Conservation (phyloP, 2,888 invertebrate genomes). For the Conomelus anceps region DNA sequence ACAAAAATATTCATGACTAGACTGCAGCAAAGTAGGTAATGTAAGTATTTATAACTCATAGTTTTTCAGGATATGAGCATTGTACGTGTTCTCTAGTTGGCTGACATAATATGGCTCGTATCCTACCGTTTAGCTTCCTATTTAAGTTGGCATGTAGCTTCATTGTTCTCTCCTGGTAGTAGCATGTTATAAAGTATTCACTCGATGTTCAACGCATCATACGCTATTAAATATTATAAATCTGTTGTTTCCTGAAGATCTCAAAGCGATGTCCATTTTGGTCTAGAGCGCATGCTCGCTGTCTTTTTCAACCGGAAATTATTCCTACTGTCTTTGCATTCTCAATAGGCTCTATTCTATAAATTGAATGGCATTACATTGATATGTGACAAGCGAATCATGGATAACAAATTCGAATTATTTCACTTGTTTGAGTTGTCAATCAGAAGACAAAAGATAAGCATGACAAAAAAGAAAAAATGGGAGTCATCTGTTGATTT, state of each 20-base stretch:
- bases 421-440: not conserved
- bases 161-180: not conserved
- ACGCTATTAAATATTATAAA: not conserved
- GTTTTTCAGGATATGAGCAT: not conserved
- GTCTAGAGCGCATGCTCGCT: not conserved
- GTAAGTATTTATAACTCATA: not conserved
- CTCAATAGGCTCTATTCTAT: not conserved
- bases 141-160: not conserved
- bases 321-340: not conserved
- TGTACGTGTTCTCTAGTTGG: not conserved
- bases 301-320: not conserved
- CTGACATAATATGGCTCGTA: not conserved
- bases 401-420: not conserved
- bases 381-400: not conserved
- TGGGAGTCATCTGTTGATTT: too few species aligned
- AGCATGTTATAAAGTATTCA: not conserved
- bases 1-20: too few species aligned
- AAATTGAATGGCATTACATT: not conserved
- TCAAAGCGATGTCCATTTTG: not conserved
- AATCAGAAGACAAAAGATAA: too few species aligned
- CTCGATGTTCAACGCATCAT: not conserved
- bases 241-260: not conserved
- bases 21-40: too few species aligned
- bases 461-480: too few species aligned
- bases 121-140: not conserved